A percentile compares a stretch with the other conserved stretches of the same genome.
These are phyloP conservation scores for Callimorpha dominula DNA, from an alignment of 2,888 invertebrate genomes.

Conservation along the genomic window DNA sequence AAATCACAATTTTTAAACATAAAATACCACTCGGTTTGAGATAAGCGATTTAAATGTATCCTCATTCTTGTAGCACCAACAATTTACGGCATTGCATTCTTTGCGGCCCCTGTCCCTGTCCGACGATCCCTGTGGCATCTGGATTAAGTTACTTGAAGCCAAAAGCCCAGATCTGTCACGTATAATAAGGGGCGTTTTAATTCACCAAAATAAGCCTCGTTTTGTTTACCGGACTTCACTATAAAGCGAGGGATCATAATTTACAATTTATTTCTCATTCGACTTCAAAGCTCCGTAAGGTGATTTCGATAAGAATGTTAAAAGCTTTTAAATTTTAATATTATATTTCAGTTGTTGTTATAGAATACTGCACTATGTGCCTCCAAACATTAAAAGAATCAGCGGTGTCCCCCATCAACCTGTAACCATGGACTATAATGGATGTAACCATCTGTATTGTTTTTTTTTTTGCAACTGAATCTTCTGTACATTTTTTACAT, in stretches of 20 bases:
- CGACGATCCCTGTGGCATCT: slow-evolving; percentile 32
- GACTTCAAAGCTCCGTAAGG: background rate
- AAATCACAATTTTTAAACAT: background rate
- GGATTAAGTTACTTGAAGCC: slow-evolving; percentile 55
- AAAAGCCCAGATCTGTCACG: slow-evolving; percentile 37
- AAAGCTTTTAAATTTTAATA: background rate
- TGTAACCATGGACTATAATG: too few species aligned
- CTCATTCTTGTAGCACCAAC: slow-evolving; percentile 5
- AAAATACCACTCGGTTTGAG: background rate
- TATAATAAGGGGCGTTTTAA: slow-evolving; percentile 50
- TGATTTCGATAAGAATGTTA: background rate
- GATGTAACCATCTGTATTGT: too few species aligned
- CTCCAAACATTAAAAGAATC: too few species aligned
- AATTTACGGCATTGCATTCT: slow-evolving; percentile 32
- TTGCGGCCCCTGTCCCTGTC: background rate
- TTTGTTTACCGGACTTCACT: slow-evolving; percentile 22
- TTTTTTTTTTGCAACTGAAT: too few species aligned
- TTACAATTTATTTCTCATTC: slow-evolving; percentile 10
- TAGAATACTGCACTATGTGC: too few species aligned
- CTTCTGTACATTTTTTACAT: too few species aligned
- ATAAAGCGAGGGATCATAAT: slow-evolving; percentile 1
- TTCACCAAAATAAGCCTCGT: slow-evolving; percentile 35
- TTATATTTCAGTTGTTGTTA: too few species aligned
- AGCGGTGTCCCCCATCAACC: too few species aligned
- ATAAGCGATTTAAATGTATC: background rate